Base-by-base conservation (phyloP, 2,888 invertebrate genomes). In the Metellina segmentata region DNA sequence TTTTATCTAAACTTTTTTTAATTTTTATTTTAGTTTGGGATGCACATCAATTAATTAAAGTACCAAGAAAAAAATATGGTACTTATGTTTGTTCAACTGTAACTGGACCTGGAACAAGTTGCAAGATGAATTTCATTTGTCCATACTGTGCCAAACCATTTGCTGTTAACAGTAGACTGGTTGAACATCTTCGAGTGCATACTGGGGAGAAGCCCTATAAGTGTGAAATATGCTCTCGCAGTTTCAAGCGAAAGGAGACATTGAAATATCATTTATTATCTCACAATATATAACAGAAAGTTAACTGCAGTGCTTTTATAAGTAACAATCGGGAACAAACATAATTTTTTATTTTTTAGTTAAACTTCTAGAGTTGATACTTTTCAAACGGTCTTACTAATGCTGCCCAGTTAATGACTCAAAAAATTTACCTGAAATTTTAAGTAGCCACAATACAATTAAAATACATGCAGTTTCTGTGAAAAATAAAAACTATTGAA, bases 131-230 rank as follows among this genome's bases (percentile, higher is more conserved):
- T 19, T 81, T 48, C 70, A 70, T 48, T 6, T 81, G 81, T 49
- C n/a, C 81, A 8, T 70, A 81, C 19, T 82, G 82, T 71, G 6
- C 19, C 6, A 72, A 52, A 20, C 4, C 0, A 20, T 82, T 82
- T 34, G 51, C 82, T 2, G 71, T 52, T 34, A 82, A 19, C 6
- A 52, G 51, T 7, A 8, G 19, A 51, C n/a, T 82, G 51, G 51
- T 72, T 2, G 11, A n/a, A 19, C 82, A 82, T 72, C 9, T 16
- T 70, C 9, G 34, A 48, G 34, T 75, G 16, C 85, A 85, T 61
- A 85, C 85, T 85, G 85, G 85, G 6, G 75, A 85, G 77, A 85
- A 85, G 69, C 69, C 69, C 19, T 77, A 77, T 16, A 53, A 61
- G 5, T 85, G 75, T 77, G 61, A 77, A 6, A 34, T 34, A 34